Percentiles rank a stretch among this genome's conserved stretches.
These are phyloP conservation scores for Paedocypris sp. DNA, from an alignment of 2,113 vertebrate genomes.

Conservation along the genomic window DNA sequence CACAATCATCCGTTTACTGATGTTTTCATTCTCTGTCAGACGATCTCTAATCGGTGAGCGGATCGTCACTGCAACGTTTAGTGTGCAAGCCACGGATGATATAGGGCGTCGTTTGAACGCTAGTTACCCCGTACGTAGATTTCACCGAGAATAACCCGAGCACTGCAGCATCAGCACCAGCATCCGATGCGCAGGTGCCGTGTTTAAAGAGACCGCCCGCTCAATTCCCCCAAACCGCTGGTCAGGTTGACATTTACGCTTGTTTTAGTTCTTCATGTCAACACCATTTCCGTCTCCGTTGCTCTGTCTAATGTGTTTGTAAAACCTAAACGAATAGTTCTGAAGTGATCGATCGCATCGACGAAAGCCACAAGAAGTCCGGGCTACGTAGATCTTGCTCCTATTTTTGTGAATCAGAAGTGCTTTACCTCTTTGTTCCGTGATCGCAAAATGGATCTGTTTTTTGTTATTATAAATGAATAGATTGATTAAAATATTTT, in stretches of 20 bases:
- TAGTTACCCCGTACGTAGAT: slow-evolving; percentile 61
- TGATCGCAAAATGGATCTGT: too few species aligned
- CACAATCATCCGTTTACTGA: too few species aligned
- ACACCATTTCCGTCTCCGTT: not conserved
- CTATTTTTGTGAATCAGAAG: too few species aligned
- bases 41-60: not conserved
- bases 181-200: slow-evolving; percentile 59
- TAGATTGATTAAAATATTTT: too few species aligned
- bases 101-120: slow-evolving; percentile 61
- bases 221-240: slow-evolving; percentile 1
- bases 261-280: slow-evolving; percentile 32
- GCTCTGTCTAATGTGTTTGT: too few species aligned
- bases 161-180: slow-evolving; percentile 72
- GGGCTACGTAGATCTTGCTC: too few species aligned
- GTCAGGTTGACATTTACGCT: not conserved
- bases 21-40: not conserved
- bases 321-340: too few species aligned
- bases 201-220: slow-evolving; percentile 57
- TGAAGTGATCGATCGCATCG: too few species aligned
- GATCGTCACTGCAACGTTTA: not conserved
- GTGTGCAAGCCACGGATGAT: slow-evolving; percentile 48
- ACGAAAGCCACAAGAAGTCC: too few species aligned
- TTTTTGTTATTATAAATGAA: too few species aligned
- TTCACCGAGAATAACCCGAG: slow-evolving; percentile 70
- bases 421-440: too few species aligned